phyloP scores from a whole-genome alignment of 2,113 vertebrate species.

The Jaculus jaculus region DNA sequence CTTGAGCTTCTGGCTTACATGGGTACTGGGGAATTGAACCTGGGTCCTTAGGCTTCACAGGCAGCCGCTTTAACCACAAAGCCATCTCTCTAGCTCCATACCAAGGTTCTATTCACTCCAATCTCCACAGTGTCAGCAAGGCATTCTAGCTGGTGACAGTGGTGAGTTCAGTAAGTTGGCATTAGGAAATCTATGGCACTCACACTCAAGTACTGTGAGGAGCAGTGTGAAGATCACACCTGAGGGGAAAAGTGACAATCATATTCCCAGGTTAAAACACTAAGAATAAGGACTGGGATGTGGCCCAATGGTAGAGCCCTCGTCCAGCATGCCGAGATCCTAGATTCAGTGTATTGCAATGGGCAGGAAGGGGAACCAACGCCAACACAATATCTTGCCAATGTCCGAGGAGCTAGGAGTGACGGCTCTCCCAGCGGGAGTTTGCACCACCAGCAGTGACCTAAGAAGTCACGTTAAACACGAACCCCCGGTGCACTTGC shows the following conservation, averaged over 20 bases:
- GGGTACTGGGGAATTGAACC: too few relatives aligned
- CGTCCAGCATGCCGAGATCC: not conserved
- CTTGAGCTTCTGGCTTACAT: too few relatives aligned
- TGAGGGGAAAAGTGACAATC: not conserved
- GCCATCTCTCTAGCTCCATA: too few relatives aligned
- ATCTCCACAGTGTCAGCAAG: rapidly evolving
- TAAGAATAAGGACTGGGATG: not conserved
- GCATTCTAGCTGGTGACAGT: rapidly evolving
- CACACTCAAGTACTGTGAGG: not conserved
- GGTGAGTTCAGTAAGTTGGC: too few relatives aligned
- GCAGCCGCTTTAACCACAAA: too few relatives aligned
- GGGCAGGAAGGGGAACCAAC: not conserved
- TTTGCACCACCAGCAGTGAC: too few relatives aligned
- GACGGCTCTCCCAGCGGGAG: too few relatives aligned
- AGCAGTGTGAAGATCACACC: rapidly evolving
- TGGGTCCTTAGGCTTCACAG: too few relatives aligned
- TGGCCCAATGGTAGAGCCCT: not conserved
- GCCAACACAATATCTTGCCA: not conserved
- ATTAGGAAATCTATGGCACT: rapidly evolving
- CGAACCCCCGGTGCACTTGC: rapidly evolving
- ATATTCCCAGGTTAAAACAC: not conserved
- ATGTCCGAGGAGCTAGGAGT: not conserved
- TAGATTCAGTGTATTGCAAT: not conserved
- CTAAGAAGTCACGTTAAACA: not conserved
- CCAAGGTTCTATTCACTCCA: not conserved